Evolutionary conservation across 1,140 invertebrate species (phyloP).

Genomic region (Homalodisca vitripennis): DNA sequence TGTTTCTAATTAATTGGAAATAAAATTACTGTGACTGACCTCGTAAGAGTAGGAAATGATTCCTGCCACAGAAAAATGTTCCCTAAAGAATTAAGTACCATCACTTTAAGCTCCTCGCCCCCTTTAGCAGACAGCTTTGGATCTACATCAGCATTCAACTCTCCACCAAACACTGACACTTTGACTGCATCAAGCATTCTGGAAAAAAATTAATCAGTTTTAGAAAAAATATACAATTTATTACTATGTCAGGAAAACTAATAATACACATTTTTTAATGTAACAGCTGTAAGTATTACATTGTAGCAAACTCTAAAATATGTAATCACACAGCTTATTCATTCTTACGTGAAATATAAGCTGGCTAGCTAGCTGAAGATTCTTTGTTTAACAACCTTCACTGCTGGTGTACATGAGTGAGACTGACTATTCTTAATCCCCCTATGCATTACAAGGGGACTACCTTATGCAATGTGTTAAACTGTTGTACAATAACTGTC

Average conservation of each 20-base stretch:
- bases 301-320: conserved; percentile 25
- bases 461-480: too few relatives aligned
- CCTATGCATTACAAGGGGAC: too few relatives aligned
- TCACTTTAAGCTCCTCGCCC: conserved; percentile 55
- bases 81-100: conserved; percentile 58
- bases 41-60: conserved; percentile 56
- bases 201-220: conserved; percentile 34
- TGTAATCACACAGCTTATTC: too few relatives aligned
- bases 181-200: conserved; percentile 52
- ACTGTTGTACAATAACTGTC: too few relatives aligned
- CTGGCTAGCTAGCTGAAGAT: too few relatives aligned
- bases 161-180: conserved; percentile 41
- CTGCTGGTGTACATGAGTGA: too few relatives aligned
- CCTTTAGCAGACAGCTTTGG: conserved; percentile 49
- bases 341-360: too few relatives aligned
- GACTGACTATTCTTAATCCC: too few relatives aligned
- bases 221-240: conserved; percentile 24
- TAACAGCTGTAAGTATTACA: too few relatives aligned
- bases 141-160: conserved; percentile 37
- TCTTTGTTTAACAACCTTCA: too few relatives aligned
- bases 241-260: not conserved
- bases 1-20: too few relatives aligned
- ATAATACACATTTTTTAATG: not conserved
- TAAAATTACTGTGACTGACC: too few relatives aligned
- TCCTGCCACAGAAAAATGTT: conserved; percentile 66